These are phyloP conservation scores for Enteromius anoplus DNA, from an alignment of 2,797 vertebrate genomes.

Conservation along the genomic window DNA sequence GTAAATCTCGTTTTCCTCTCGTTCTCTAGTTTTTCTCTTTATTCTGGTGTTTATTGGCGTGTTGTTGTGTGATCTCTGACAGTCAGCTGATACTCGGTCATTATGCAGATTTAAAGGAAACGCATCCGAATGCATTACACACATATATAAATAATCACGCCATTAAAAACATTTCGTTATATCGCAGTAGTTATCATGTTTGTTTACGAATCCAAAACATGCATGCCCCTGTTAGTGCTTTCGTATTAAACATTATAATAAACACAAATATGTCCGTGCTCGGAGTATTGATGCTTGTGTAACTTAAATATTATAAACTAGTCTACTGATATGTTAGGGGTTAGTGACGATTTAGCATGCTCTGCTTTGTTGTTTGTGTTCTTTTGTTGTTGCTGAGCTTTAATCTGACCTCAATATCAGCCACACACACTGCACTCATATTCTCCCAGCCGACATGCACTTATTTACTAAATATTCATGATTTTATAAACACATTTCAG, in stretches of 20 bases:
- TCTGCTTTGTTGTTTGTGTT: background rate
- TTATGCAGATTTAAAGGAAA: slow-evolving; percentile 25
- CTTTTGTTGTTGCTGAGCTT: slow-evolving; percentile 5
- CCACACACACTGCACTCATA: background rate
- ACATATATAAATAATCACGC: background rate
- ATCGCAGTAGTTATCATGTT: background rate
- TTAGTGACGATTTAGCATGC: background rate
- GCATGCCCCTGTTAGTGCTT: background rate
- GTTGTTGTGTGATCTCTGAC: slow-evolving; percentile 40
- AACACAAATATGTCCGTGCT: no score
- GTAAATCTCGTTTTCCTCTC: slow-evolving; percentile 58
- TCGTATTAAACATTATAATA: background rate
- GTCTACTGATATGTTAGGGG: background rate
- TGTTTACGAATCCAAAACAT: background rate
- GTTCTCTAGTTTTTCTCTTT: background rate
- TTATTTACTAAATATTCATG: background rate
- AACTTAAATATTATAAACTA: background rate
- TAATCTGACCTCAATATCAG: slow-evolving; percentile 22
- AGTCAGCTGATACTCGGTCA: slow-evolving; percentile 57
- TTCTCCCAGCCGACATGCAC: background rate
- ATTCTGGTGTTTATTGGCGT: background rate
- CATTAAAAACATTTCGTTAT: no score
- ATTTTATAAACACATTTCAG: background rate
- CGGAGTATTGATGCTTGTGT: background rate
- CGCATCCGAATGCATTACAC: background rate